Conservation (phyloP, 2,113 vertebrate genomes). For the Halichoeres trimaculatus region DNA sequence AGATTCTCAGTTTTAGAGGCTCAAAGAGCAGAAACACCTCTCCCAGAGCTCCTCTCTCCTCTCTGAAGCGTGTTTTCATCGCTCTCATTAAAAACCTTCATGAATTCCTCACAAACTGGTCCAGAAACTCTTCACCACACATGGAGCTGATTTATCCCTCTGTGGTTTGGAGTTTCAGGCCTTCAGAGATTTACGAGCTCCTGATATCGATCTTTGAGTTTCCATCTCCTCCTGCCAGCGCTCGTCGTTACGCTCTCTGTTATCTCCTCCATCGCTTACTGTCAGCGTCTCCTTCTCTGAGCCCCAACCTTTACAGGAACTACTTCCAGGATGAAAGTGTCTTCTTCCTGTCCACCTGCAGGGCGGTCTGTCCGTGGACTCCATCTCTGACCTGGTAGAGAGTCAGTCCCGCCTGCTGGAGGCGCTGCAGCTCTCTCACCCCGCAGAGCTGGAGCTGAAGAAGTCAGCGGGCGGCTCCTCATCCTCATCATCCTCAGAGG, state of each 20-base stretch:
- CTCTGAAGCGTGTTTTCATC: background rate
- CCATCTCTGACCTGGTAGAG: conserved; percentile 89
- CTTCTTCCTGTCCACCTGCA: conserved; percentile 49
- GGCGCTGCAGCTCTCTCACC: conserved; percentile 92
- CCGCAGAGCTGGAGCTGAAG: conserved; percentile 85
- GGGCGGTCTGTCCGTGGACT: conserved; percentile 93
- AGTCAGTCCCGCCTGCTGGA: conserved; percentile 89
- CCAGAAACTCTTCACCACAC: conserved; percentile 41
- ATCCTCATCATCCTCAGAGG: conserved; percentile 47
- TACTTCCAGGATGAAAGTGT: no score
- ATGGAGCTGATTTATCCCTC: conserved; percentile 26
- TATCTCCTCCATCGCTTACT: background rate
- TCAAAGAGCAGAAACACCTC: no score
- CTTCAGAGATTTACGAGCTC: conserved; percentile 8
- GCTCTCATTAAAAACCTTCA: background rate
- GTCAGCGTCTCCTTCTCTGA: background rate
- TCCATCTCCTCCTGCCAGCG: conserved; percentile 6
- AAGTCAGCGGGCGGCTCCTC: conserved; percentile 62
- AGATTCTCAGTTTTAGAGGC: no score
- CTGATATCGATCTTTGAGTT: background rate
- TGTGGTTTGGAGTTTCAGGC: background rate
- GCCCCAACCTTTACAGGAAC: no score
- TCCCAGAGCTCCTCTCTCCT: background rate
- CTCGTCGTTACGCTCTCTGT: no score
- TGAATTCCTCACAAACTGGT: conserved; percentile 27